Evolutionary conservation across 2,113 vertebrate species (phyloP), one percentile per base, ranked within the genome.

Genomic region (Etheostoma cragini): DNA sequence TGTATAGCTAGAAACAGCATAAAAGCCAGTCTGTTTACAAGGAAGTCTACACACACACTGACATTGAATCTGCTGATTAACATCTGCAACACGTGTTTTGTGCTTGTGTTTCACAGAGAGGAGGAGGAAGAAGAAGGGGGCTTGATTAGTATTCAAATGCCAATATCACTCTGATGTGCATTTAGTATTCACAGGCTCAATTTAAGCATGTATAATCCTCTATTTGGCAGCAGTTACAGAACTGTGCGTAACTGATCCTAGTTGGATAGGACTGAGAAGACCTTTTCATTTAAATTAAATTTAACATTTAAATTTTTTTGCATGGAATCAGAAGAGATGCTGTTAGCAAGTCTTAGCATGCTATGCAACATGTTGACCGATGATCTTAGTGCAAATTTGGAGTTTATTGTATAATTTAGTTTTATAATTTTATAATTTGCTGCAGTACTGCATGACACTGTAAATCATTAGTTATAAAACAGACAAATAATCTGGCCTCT

Each of bases 121-220:
- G 52, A 7, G 38, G 52, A 66, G 16, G 52, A 7, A 72, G 30
- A 83, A 63, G 69, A 70, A 72, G 73, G 66, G 50, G 15, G 50
- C 56, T 69, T 76, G 70, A 86, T 89, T 86, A 78, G 78, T 76
- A 81, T 84, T 86, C 70, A 78, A 21, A 78, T 81, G 73, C 45
- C 64, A 81, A 74, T 71, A 21, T 45, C 8, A 50, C 30, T 65
- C 62, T 63, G n/a, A 21, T 52, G 57, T 56, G 2, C 46, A 77
- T 35, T 69, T 42, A 60, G 24, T 57, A 52, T 72, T 72, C 68
- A 65, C 76, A 30, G 45, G 63, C 68, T 64, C 19, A 17, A 70
- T 67, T 30, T 45, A 63, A 35, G 17, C 12, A 2, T 22, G 26
- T 24, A 24, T 74, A 66, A 76, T 79, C 84, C 54, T 66, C 47